Base-by-base conservation (phyloP, 2,797 vertebrate genomes). In the Meda fulgida region DNA sequence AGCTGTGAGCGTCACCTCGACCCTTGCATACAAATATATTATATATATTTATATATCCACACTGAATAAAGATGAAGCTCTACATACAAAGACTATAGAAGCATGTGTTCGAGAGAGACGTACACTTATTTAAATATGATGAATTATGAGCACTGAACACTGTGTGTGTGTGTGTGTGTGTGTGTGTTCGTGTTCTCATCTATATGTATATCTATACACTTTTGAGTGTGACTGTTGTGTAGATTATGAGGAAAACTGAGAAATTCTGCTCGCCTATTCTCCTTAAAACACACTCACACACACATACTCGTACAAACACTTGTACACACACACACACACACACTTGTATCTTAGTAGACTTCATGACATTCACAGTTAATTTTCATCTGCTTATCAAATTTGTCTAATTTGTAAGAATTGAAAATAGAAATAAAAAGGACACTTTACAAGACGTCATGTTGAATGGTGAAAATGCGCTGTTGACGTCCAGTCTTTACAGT, bases 11-110 rank as follows among this genome's bases (percentile, higher is more conserved):
- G 6, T 83, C 81, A 40, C 71, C 46, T 75, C 43, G 14, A 75
- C 40, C 31, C 31, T 65, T 36, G 58, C 58, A 31, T 7, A 48
- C 40, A 48, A 13, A 73, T 63, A 36, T 23, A 55, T 60, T 8
- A 53, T 8, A 53, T 21, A 53, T 23, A 58, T 18, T 10, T 60
- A 60, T 46, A 83, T 38, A 65, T 63, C 58, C 58, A 51, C 55
- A 75, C 69, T 75, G 69, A 83, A 63, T 73, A 83, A 66, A 75
- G 81, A 83, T 75, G 80, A 82, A 23, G 40, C 69, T 73, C 69
- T n/a, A 6, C 60, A 65, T 66, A 16, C 76, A 43, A 26, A 78
- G 53, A 63, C 76, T 43, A 63, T 6, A 65, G 19, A 51, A 83
- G 40, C 23, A 7, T 13, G 29, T 26, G 5, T 60, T 63, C 2